These are phyloP conservation scores for Nicator chloris DNA, from an alignment of 2,113 vertebrate species.

Conservation along the genomic window DNA sequence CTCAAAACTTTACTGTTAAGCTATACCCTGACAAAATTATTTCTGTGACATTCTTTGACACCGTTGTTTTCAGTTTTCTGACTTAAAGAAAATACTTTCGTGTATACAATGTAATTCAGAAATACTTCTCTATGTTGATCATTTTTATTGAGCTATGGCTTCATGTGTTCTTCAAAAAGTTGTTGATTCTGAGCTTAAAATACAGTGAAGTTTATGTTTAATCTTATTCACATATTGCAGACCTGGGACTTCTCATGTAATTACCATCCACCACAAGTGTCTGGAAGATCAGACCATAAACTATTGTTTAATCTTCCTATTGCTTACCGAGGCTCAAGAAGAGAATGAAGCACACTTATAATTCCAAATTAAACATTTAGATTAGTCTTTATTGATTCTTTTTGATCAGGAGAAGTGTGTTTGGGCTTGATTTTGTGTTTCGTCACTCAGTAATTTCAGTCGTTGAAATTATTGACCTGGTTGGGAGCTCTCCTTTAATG, in stretches of 20 bases:
- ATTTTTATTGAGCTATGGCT: background rate
- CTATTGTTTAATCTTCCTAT: background rate
- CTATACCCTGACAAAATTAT: background rate
- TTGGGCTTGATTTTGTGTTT: background rate
- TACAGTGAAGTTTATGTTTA: background rate
- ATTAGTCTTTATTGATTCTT: slow-evolving; percentile 30
- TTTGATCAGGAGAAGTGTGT: slow-evolving; percentile 6
- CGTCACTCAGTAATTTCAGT: background rate
- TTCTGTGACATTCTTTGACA: background rate
- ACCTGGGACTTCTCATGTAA: background rate
- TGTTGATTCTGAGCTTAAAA: background rate
- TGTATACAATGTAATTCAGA: background rate
- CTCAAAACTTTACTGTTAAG: background rate
- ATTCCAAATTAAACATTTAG: slow-evolving; percentile 32
- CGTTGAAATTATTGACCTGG: background rate
- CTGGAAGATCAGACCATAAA: background rate
- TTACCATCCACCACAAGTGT: background rate
- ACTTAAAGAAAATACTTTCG: background rate
- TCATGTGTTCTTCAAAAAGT: background rate
- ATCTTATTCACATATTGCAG: background rate
- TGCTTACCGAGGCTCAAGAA: background rate
- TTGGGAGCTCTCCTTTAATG: background rate
- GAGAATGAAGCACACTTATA: background rate
- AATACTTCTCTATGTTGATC: background rate
- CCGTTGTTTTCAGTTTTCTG: background rate